Evolutionary conservation across 2,797 vertebrate genomes (phyloP).

Genomic region (Allobates femoralis): DNA sequence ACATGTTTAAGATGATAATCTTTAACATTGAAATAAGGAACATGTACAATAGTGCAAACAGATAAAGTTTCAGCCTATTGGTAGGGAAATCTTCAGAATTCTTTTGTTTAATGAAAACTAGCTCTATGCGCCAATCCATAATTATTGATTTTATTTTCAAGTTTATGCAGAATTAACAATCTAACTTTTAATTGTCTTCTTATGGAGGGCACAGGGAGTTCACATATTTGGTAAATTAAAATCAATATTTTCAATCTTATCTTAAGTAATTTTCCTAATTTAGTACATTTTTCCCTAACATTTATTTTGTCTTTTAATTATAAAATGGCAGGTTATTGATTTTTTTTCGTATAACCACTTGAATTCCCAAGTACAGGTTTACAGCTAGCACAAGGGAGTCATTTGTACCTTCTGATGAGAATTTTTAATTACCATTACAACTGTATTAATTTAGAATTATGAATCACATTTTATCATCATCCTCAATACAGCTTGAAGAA

Average conservation of each 20-base stretch:
- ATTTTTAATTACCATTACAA: conserved; percentile 80
- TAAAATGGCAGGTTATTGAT: conserved; percentile 84
- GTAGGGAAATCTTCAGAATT: conserved; percentile 62
- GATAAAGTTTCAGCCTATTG: not conserved
- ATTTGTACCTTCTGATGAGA: conserved; percentile 76
- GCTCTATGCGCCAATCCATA: conserved; percentile 73
- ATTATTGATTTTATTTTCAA: conserved; percentile 76
- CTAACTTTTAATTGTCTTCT: conserved; percentile 81
- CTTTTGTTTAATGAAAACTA: conserved; percentile 75
- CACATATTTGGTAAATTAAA: conserved; percentile 91
- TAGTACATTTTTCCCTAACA: conserved; percentile 79
- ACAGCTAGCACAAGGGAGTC: conserved; percentile 71
- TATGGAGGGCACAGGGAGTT: conserved; percentile 80
- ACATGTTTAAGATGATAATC: not conserved
- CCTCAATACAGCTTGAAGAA: conserved; percentile 13
- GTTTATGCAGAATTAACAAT: conserved; percentile 77
- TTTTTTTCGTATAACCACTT: conserved; percentile 76
- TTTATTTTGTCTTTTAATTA: conserved; percentile 86
- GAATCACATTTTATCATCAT: conserved; percentile 69
- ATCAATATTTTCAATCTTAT: conserved; percentile 93
- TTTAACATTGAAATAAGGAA: not conserved
- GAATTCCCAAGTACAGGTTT: conserved; percentile 74
- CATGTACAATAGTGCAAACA: not conserved
- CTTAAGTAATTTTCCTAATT: conserved; percentile 89
- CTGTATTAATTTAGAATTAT: conserved; percentile 77